These are phyloP conservation scores for Trachops cirrhosus DNA, from an alignment of 2,797 vertebrate species.

Conservation along the genomic window DNA sequence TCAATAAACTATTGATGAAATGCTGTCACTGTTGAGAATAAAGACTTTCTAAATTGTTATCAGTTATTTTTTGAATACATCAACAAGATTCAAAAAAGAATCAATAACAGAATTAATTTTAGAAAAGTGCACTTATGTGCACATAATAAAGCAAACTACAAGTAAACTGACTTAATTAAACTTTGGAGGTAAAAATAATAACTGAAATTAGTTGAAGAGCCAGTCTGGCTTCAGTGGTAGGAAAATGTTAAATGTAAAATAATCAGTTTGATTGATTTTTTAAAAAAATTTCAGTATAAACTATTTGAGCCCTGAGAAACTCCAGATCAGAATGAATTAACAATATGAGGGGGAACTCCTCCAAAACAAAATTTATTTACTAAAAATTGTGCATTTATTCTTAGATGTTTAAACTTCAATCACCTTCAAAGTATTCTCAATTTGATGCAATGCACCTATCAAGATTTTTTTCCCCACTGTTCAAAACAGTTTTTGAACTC, in stretches of 20 bases:
- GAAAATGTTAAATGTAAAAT: not conserved
- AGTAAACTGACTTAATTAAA: not conserved
- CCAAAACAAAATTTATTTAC: too few relatives aligned
- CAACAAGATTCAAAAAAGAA: conserved; percentile 39
- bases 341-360: not conserved
- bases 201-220: not conserved
- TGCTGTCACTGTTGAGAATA: conserved; percentile 63
- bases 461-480: too few relatives aligned
- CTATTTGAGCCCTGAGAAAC: not conserved
- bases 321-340: not conserved
- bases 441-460: too few relatives aligned
- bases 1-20: conserved; percentile 80
- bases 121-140: not conserved
- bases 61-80: conserved; percentile 49
- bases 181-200: not conserved
- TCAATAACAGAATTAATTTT: conserved; percentile 56
- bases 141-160: conserved; percentile 21
- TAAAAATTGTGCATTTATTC: too few relatives aligned
- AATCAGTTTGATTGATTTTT: not conserved
- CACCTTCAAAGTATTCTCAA: too few relatives aligned
- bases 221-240: not conserved
- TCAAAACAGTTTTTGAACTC: too few relatives aligned
- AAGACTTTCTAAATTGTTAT: conserved; percentile 59
- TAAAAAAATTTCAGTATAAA: not conserved
- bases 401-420: too few relatives aligned